Conservation (phyloP, 2,113 vertebrate species). For the Emydura subglobosa region DNA sequence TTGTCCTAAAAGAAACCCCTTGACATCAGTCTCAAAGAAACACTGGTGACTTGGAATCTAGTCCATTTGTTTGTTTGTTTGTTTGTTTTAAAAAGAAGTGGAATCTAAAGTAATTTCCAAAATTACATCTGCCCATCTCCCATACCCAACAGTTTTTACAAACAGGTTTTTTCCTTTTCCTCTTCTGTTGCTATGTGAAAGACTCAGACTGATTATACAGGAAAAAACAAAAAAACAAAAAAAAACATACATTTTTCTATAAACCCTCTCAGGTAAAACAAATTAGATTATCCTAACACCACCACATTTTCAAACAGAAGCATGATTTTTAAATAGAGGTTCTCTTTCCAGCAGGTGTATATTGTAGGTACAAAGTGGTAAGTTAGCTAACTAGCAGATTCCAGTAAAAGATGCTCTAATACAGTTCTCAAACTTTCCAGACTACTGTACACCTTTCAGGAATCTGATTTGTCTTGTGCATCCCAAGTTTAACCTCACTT, state of each 20-base stretch:
- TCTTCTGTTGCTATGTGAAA: neutral
- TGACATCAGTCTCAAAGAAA: neutral
- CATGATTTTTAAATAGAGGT: neutral
- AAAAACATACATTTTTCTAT: neutral
- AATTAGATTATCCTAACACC: neutral
- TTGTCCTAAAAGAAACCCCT: slow-evolving; percentile 16
- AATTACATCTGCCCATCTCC: neutral
- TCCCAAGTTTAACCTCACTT: too few species aligned
- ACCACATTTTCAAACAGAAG: neutral
- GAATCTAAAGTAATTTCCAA: neutral
- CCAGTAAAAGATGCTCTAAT: neutral
- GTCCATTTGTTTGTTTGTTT: neutral
- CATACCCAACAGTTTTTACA: fast-evolving
- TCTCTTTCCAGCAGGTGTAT: neutral
- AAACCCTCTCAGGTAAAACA: neutral
- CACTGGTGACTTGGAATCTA: neutral
- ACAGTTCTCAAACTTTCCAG: too few species aligned
- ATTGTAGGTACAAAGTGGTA: neutral
- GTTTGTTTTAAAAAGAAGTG: neutral
- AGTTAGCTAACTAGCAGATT: neutral
- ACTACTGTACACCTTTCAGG: too few species aligned
- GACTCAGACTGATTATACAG: neutral
- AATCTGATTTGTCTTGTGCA: too few species aligned
- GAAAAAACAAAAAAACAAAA: fast-evolving
- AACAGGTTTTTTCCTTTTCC: neutral